Conservation (phyloP, 1,140 invertebrate species). For the Bombus haemorrhoidalis region DNA sequence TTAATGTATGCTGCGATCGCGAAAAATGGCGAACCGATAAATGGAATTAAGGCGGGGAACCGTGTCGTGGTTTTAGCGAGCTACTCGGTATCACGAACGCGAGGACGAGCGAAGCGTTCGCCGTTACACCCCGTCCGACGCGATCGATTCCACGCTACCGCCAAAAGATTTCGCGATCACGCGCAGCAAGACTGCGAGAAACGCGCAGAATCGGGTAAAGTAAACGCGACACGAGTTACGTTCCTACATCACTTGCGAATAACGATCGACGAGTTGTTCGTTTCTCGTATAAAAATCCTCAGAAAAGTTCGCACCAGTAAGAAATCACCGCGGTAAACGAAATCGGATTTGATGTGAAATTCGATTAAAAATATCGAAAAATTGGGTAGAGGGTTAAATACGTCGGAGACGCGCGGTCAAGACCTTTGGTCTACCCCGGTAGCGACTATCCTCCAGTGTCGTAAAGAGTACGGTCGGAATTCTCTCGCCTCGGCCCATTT, state of each 20-base stretch:
- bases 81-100: constrained; percentile 37
- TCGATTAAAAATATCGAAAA: constrained; percentile 21
- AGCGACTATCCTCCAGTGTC: constrained; percentile 57
- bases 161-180: constrained; percentile 53
- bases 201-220: constrained; percentile 23
- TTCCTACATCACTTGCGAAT: background rate
- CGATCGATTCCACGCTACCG: constrained; percentile 14
- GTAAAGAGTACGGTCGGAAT: constrained; percentile 60
- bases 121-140: background rate
- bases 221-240: constrained; percentile 23
- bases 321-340: too few species aligned
- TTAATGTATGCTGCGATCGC: constrained; percentile 71
- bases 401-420: constrained; percentile 4
- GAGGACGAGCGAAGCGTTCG: constrained; percentile 7
- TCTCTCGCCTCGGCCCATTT: constrained; percentile 67
- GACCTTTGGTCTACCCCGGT: constrained; percentile 51
- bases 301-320: background rate
- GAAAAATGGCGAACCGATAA: constrained; percentile 72
- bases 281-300: background rate
- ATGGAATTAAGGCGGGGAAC: constrained; percentile 69
- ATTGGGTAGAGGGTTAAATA: constrained; percentile 40
- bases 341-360: background rate
- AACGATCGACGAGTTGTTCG: background rate
- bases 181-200: background rate
- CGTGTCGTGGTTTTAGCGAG: constrained; percentile 49